Percentiles rank a stretch among this genome's conserved stretches.
phyloP scores from a whole-genome alignment of 2,797 vertebrate genomes.

The Alauda arvensis region DNA sequence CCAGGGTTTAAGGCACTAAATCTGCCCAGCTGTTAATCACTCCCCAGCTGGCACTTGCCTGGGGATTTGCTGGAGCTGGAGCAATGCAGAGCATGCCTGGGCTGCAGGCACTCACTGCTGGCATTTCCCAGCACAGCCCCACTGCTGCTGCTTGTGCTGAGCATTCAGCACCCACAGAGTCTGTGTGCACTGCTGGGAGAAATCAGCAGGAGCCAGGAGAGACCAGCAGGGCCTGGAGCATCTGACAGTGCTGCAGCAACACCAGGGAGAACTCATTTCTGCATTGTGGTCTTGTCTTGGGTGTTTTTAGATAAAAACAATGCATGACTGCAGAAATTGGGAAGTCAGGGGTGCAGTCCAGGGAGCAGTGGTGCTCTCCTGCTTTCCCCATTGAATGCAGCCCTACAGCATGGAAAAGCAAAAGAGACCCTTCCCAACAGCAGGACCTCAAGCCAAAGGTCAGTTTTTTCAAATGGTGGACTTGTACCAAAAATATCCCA shows the following conservation, averaged over 20 bases:
- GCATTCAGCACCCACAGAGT: rapidly evolving
- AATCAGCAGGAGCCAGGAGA: background rate
- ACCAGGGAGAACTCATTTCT: background rate
- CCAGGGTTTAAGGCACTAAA: background rate
- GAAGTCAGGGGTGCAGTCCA: background rate
- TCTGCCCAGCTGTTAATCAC: background rate
- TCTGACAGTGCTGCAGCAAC: background rate
- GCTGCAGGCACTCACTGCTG: background rate
- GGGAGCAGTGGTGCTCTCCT: background rate
- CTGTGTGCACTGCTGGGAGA: background rate
- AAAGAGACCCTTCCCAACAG: background rate
- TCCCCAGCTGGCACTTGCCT: background rate
- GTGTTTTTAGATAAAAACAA: background rate
- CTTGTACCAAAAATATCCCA: background rate
- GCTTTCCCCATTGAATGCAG: background rate
- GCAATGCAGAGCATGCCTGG: rapidly evolving
- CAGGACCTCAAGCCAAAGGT: background rate
- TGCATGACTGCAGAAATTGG: background rate
- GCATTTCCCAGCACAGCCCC: background rate
- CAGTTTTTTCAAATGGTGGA: background rate
- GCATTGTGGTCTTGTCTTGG: rapidly evolving
- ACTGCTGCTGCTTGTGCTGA: background rate
- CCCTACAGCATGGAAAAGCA: background rate
- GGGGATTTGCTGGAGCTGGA: background rate
- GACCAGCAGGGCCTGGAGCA: no score